Evolutionary conservation across 1,140 invertebrate species (phyloP).

Genomic region (Stegodyphus mimosarum): DNA sequence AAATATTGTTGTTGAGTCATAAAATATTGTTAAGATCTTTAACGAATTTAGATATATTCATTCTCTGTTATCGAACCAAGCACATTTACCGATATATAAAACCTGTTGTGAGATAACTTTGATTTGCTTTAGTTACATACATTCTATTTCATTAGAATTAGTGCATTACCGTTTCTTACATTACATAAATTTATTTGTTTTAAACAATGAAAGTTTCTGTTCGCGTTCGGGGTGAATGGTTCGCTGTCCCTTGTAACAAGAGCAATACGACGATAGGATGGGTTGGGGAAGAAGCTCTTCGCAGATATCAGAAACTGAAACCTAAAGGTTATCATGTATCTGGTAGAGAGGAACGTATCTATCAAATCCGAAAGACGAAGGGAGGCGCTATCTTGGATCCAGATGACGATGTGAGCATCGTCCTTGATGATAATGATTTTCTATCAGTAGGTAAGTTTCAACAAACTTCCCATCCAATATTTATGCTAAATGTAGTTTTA

Average conservation of each 20-base stretch:
- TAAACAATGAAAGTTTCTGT: conserved; percentile 75
- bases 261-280: conserved; percentile 70
- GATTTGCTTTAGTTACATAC: neutral
- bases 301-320: conserved; percentile 71
- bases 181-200: no score
- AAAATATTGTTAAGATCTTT: neutral
- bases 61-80: neutral
- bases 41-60: neutral
- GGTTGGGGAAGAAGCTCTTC: conserved; percentile 74
- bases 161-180: no score
- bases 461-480: neutral
- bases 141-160: neutral
- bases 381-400: conserved; percentile 76
- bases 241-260: conserved; percentile 75
- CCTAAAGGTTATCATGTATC: conserved; percentile 61
- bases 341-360: conserved; percentile 68
- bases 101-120: neutral
- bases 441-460: conserved; percentile 73
- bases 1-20: neutral
- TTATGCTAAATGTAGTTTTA: neutral
- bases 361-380: conserved; percentile 74
- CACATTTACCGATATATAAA: neutral
- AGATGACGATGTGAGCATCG: conserved; percentile 72
- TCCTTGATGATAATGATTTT: conserved; percentile 77
- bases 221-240: conserved; percentile 74